These are phyloP conservation scores for Peromyscus californicus DNA, from an alignment of 2,113 vertebrate genomes.

Conservation along the genomic window DNA sequence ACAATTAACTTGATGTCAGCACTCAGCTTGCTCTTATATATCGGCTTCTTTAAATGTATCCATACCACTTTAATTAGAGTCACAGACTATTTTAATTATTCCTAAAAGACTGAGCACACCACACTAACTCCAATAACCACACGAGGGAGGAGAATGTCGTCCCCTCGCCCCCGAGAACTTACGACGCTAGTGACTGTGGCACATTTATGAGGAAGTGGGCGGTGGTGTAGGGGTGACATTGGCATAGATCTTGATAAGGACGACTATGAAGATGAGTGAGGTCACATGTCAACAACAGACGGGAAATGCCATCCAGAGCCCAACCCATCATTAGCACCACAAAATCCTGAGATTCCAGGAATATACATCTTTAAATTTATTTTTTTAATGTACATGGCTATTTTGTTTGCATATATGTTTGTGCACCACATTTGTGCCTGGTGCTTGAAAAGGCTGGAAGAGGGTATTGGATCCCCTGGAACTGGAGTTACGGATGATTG, in stretches of 20 bases:
- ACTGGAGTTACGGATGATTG: background rate
- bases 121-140: conserved; percentile 71
- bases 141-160: conserved; percentile 26
- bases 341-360: conserved; percentile 27
- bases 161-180: background rate
- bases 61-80: conserved; percentile 80
- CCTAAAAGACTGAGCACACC: conserved; percentile 76
- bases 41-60: conserved; percentile 75
- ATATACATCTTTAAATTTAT: background rate
- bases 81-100: conserved; percentile 83
- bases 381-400: background rate
- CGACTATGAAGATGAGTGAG: background rate
- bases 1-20: conserved; percentile 79
- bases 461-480: background rate
- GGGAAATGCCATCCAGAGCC: background rate
- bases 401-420: background rate
- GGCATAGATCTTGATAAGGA: background rate
- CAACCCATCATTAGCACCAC: background rate
- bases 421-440: background rate
- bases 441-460: background rate
- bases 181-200: conserved; percentile 20
- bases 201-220: background rate
- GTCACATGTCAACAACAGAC: background rate
- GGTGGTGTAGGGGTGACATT: background rate
- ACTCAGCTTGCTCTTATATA: conserved; percentile 81